Conservation (phyloP, 2,888 invertebrate genomes). For the Rhagophthalmus giganteus region DNA sequence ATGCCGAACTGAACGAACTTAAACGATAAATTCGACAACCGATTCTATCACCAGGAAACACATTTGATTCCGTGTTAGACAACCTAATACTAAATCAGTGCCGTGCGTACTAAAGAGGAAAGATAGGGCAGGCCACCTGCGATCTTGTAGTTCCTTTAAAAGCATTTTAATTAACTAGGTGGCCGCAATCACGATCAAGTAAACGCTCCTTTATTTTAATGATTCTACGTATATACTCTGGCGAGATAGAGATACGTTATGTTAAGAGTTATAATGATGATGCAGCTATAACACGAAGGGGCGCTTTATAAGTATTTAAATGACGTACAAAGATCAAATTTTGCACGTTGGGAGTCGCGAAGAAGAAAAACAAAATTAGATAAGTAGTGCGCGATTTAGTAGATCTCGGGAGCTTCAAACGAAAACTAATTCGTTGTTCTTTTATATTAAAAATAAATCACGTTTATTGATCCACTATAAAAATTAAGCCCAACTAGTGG, state of each 20-base stretch:
- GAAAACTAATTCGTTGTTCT: conserved; percentile 20
- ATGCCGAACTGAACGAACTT: no score
- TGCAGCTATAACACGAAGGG: no score
- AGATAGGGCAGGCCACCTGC: conserved; percentile 19
- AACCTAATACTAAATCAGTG: no score
- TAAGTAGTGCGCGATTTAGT: no score
- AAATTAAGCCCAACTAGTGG: conserved; percentile 15
- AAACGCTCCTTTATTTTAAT: conserved; percentile 44
- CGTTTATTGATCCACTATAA: conserved; percentile 21
- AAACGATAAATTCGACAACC: no score
- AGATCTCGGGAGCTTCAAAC: conserved; percentile 18
- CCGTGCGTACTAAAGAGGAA: not conserved
- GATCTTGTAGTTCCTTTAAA: conserved; percentile 10
- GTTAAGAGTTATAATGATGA: not conserved
- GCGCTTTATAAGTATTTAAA: no score
- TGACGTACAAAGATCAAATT: no score
- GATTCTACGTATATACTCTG: conserved; percentile 43
- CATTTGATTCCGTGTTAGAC: no score
- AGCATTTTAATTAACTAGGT: conserved; percentile 44
- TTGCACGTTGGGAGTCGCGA: no score
- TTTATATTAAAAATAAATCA: conserved; percentile 23
- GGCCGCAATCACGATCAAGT: conserved; percentile 43
- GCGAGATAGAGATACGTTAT: conserved; percentile 1
- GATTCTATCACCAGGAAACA: no score
- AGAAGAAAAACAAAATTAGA: conserved; percentile 17